Evolutionary conservation across 1,140 invertebrate genomes (phyloP).

Genomic region (Frieseomelitta varia): DNA sequence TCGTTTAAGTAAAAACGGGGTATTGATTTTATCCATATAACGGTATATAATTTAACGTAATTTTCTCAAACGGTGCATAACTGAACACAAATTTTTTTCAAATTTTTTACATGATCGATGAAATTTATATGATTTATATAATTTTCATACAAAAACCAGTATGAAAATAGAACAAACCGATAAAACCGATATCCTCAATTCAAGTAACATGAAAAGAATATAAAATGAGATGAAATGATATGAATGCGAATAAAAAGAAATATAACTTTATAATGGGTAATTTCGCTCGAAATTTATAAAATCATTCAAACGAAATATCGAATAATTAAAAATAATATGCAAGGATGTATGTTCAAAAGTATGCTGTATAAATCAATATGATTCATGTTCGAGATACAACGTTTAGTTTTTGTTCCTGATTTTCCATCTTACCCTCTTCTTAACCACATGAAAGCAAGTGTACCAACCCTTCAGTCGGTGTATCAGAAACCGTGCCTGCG

Average conservation of each 20-base stretch:
- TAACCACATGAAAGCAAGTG: neutral
- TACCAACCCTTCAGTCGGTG: neutral
- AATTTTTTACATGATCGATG: neutral
- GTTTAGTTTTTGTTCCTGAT: conserved; percentile 27
- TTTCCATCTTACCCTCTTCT: conserved; percentile 2
- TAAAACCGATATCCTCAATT: neutral
- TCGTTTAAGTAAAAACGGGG: neutral
- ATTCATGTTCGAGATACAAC: conserved; percentile 9
- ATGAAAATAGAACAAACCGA: neutral
- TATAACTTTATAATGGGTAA: conserved; percentile 52
- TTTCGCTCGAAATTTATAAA: conserved; percentile 43
- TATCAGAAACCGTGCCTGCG: neutral
- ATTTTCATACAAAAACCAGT: neutral
- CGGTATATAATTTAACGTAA: neutral
- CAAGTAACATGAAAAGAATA: neutral
- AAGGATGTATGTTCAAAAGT: conserved; percentile 41
- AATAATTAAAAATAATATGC: conserved; percentile 62
- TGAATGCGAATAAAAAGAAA: conserved; percentile 43
- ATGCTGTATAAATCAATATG: conserved; percentile 42
- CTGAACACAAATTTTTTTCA: neutral
- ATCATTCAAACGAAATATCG: conserved; percentile 47
- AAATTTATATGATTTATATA: neutral
- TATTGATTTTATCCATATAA: neutral
- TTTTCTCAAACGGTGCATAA: neutral
- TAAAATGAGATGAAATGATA: conserved; percentile 27